Conservation (phyloP, 1,140 invertebrate genomes). For the Drosophila jambulina region DNA sequence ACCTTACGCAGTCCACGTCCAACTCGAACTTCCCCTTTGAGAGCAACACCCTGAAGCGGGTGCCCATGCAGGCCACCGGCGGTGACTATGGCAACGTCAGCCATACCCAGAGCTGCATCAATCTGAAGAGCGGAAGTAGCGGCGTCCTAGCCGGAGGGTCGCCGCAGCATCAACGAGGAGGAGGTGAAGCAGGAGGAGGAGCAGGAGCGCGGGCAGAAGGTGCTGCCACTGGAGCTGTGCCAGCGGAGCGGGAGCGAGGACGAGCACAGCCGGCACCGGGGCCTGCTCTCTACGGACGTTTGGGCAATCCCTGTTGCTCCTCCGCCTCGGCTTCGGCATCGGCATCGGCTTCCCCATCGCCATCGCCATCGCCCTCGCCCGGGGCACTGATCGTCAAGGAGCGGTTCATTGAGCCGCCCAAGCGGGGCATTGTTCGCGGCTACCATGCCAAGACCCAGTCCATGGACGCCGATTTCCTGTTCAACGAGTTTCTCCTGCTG, state of each 20-base stretch:
- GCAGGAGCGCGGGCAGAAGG: neutral
- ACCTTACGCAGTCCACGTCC: constrained; percentile 78
- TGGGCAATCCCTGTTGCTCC: constrained; percentile 30
- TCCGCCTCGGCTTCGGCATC: constrained; percentile 18
- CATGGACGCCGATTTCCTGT: constrained; percentile 81
- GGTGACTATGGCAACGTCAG: constrained; percentile 61
- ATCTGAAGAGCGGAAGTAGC: constrained; percentile 64
- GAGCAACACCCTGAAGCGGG: constrained; percentile 75
- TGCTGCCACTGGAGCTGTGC: constrained; percentile 2
- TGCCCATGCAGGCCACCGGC: constrained; percentile 58
- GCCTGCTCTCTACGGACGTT: constrained; percentile 16
- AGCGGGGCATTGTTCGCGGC: constrained; percentile 85
- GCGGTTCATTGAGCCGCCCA: constrained; percentile 85
- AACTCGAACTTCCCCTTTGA: constrained; percentile 82
- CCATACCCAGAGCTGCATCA: constrained; percentile 80
- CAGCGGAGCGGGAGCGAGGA: constrained; percentile 14
- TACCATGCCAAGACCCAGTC: constrained; percentile 85
- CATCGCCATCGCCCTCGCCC: constrained; percentile 56
- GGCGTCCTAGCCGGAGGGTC: constrained; percentile 40
- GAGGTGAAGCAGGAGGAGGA: neutral
- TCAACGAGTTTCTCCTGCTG: constrained; percentile 75
- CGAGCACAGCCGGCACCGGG: neutral
- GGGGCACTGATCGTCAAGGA: constrained; percentile 85
- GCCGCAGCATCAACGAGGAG: constrained; percentile 48
- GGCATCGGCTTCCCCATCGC: constrained; percentile 15